Percentiles rank a stretch among this genome's conserved stretches.
phyloP scores from a whole-genome alignment of 1,140 invertebrate species.

The Caenorhabditis remanei region DNA sequence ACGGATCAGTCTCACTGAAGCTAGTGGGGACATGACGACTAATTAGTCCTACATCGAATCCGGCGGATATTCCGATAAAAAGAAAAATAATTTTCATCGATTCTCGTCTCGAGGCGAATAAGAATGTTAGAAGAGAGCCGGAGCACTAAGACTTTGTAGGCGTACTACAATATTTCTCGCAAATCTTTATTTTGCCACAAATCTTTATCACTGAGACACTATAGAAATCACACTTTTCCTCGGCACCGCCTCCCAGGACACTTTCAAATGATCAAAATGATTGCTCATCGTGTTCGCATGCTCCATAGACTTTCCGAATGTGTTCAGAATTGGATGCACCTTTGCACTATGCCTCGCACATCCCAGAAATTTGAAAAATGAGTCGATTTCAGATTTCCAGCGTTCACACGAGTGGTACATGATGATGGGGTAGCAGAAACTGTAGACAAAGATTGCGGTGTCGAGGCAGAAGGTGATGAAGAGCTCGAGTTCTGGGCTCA shows the following conservation, averaged over 20 bases:
- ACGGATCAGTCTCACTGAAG: constrained; percentile 8
- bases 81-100: constrained; percentile 5
- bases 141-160: background rate
- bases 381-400: constrained; percentile 3
- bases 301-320: background rate
- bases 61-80: background rate
- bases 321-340: background rate
- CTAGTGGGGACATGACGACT: background rate
- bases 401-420: constrained; percentile 2
- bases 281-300: constrained; percentile 19
- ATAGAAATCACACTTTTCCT: constrained; percentile 23
- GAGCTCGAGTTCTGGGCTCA: background rate
- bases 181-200: background rate
- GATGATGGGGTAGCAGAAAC: constrained; percentile 17
- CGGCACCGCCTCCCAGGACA: background rate
- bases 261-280: constrained; percentile 16
- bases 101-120: background rate
- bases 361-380: background rate
- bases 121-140: background rate
- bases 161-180: background rate
- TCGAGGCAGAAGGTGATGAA: constrained; percentile 9
- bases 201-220: background rate
- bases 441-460: background rate
- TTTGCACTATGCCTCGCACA: background rate
- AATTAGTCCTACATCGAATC: constrained; percentile 5